Percentiles rank a stretch among this genome's conserved stretches.
phyloP scores from a whole-genome alignment of 2,888 invertebrate species.

The Hemicrepidius hirtus region DNA sequence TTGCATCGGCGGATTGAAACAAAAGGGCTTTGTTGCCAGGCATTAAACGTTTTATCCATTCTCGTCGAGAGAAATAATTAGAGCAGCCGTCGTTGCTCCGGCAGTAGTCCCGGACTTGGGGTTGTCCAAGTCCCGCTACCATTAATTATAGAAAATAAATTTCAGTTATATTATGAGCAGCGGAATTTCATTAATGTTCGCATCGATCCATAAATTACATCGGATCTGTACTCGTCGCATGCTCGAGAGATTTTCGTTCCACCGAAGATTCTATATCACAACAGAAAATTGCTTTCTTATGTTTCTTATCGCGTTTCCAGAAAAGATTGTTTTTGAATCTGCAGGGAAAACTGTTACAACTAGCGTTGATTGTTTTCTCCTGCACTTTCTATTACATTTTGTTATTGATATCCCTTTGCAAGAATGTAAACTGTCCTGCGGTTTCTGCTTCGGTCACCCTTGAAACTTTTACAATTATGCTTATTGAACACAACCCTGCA shows the following conservation, averaged over 20 bases:
- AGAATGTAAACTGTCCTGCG: not conserved
- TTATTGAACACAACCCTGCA: too few species aligned
- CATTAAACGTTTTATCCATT: constrained; percentile 36
- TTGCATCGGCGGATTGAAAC: constrained; percentile 40
- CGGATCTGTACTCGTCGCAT: constrained; percentile 44
- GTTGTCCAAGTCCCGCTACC: constrained; percentile 39
- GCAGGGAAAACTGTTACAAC: constrained; percentile 38
- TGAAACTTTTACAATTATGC: too few species aligned
- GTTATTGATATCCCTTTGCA: constrained; percentile 21
- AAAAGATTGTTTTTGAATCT: constrained; percentile 47
- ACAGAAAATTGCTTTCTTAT: constrained; percentile 50
- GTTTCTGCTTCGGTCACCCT: too few species aligned
- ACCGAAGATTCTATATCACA: constrained; percentile 39
- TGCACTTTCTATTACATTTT: constrained; percentile 30
- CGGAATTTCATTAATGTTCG: constrained; percentile 52
- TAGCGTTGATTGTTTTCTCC: constrained; percentile 37
- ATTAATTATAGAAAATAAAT: constrained; percentile 51
- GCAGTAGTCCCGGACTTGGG: constrained; percentile 30
- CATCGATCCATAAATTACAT: constrained; percentile 52
- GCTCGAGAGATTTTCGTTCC: constrained; percentile 40
- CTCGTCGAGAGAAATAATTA: constrained; percentile 40
- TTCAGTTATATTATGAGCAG: constrained; percentile 50
- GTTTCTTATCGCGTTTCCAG: constrained; percentile 47
- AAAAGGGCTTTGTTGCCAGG: constrained; percentile 38
- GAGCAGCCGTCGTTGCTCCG: constrained; percentile 37